phyloP scores from a whole-genome alignment of 2,888 invertebrate species.

The Andricus quercusramuli region DNA sequence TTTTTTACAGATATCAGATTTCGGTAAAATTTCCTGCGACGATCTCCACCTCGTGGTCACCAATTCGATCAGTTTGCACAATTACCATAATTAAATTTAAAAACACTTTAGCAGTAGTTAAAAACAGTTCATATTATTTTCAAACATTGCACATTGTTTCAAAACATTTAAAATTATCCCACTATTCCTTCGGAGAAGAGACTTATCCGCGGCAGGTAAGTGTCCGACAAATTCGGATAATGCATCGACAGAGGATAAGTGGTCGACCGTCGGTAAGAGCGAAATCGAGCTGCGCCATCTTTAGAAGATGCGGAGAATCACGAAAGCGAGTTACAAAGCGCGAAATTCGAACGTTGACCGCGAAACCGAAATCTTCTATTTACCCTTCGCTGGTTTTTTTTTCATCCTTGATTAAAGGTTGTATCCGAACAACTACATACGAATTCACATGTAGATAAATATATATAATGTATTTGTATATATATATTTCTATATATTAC shows the following conservation, averaged over 20 bases:
- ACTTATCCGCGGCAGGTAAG: not conserved
- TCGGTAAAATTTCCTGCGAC: conserved; percentile 45
- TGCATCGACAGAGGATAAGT: not conserved
- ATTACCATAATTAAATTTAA: not conserved
- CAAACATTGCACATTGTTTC: not conserved
- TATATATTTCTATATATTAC: conserved; percentile 64
- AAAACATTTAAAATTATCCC: conserved; percentile 1
- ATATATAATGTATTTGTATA: conserved; percentile 65
- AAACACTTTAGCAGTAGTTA: not conserved
- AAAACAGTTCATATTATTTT: not conserved
- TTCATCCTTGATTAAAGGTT: conserved; percentile 65
- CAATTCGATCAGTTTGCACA: conserved; percentile 16
- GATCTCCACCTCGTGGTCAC: conserved; percentile 22
- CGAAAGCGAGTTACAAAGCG: not conserved
- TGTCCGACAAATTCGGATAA: not conserved
- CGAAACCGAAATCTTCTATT: conserved; percentile 57
- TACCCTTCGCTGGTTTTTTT: conserved; percentile 46
- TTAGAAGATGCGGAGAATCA: not conserved
- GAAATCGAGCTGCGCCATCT: conserved; percentile 4
- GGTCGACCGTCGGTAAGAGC: conserved; percentile 4
- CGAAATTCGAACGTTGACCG: conserved; percentile 27
- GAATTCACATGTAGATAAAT: conserved; percentile 73
- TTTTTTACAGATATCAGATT: conserved; percentile 57
- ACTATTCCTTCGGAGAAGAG: not conserved
- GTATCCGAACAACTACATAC: conserved; percentile 72